Percentiles rank a stretch among this genome's conserved stretches.
These are phyloP conservation scores for Bombus sylvicola DNA, from an alignment of 1,140 invertebrate species.

Conservation along the genomic window DNA sequence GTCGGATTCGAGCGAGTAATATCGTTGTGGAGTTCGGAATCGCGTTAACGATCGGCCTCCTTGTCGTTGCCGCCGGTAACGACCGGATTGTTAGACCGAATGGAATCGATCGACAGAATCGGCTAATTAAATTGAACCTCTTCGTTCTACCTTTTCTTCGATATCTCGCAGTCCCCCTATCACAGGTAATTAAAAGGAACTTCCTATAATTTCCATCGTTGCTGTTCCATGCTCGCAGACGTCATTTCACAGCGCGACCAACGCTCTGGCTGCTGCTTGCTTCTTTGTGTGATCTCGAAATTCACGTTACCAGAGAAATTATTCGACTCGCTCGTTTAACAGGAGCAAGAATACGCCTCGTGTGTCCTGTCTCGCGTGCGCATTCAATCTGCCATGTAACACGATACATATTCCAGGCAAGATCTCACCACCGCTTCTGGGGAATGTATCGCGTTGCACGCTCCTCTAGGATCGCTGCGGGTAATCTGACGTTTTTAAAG, in stretches of 20 bases:
- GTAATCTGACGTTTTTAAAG: neutral
- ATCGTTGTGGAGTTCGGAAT: constrained; percentile 65
- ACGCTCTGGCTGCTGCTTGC: neutral
- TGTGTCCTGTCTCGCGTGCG: no score
- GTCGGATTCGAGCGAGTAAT: constrained; percentile 64
- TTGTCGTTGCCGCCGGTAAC: constrained; percentile 59
- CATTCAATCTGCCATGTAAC: constrained; percentile 8
- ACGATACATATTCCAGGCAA: neutral
- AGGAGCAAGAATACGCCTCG: neutral
- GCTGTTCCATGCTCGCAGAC: constrained; percentile 13
- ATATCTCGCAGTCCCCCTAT: constrained; percentile 36
- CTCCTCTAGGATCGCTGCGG: neutral
- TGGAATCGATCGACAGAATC: constrained; percentile 67
- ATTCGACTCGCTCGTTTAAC: constrained; percentile 3
- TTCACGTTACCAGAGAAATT: constrained; percentile 3
- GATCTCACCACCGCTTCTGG: neutral
- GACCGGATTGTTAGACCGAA: constrained; percentile 55
- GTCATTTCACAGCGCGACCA: constrained; percentile 34
- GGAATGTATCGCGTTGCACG: constrained; percentile 12
- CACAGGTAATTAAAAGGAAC: constrained; percentile 65
- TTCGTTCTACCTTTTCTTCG: constrained; percentile 44
- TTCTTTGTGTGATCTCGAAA: neutral
- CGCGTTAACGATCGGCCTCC: constrained; percentile 68
- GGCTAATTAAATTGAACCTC: constrained; percentile 69
- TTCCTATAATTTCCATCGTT: constrained; percentile 56